Conservation (phyloP, 2,797 vertebrate species). For the Urocyon cinereoargenteus region DNA sequence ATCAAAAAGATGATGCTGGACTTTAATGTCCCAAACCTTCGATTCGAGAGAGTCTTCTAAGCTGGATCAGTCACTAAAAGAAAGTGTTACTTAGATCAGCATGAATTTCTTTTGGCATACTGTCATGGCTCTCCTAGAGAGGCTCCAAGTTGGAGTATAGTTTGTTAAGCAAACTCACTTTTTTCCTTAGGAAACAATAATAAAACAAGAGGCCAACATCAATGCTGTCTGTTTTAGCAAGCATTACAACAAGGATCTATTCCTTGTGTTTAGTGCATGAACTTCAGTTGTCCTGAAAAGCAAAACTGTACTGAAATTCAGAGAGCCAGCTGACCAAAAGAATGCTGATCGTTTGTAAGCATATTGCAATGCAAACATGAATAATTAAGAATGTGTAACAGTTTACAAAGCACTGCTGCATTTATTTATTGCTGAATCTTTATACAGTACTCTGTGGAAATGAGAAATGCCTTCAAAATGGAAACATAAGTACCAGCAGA, state of each 20-base stretch:
- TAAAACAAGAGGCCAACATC: slow-evolving; percentile 12
- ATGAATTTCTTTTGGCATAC: slow-evolving; percentile 26
- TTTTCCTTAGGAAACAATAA: slow-evolving; percentile 21
- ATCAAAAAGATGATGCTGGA: slow-evolving; percentile 45
- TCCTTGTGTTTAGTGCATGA: neutral
- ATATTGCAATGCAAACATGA: neutral
- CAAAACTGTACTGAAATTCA: neutral
- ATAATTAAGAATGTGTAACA: neutral
- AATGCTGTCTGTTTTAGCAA: neutral
- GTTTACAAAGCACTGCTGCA: neutral
- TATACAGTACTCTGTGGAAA: neutral
- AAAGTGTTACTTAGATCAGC: slow-evolving; percentile 30
- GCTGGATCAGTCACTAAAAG: slow-evolving; percentile 20
- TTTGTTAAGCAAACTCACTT: neutral
- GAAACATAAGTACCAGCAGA: neutral
- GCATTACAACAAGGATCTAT: neutral
- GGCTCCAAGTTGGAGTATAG: neutral
- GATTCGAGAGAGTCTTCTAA: slow-evolving; percentile 54
- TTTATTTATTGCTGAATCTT: neutral
- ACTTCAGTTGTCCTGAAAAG: neutral
- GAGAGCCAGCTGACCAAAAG: neutral
- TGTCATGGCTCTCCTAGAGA: neutral
- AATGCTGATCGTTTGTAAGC: neutral
- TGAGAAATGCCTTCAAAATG: slow-evolving; percentile 8
- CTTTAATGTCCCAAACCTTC: slow-evolving; percentile 58